phyloP scores from a whole-genome alignment of 2,888 invertebrate species.

The Dynastes hyllus region DNA sequence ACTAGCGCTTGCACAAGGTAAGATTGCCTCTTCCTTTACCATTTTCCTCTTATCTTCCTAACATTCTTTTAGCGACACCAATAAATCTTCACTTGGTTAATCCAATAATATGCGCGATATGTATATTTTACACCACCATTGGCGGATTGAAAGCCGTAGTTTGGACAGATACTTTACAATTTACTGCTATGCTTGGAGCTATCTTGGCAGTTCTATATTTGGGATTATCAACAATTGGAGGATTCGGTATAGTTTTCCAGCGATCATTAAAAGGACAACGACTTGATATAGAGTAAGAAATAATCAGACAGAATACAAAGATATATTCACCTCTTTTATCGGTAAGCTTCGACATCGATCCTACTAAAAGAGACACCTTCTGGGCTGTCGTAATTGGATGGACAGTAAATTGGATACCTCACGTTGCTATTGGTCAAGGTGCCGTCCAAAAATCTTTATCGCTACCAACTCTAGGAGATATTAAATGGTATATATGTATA shows the following conservation, averaged over 20 bases:
- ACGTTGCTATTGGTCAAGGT: constrained; percentile 75
- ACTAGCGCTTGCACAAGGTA: constrained; percentile 80
- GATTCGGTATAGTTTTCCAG: constrained; percentile 75
- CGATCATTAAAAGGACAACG: constrained; percentile 75
- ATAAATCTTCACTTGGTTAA: constrained; percentile 73
- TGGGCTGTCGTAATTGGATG: constrained; percentile 76
- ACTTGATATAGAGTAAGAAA: constrained; percentile 70
- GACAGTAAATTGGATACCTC: constrained; percentile 72
- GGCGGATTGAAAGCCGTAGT: constrained; percentile 79
- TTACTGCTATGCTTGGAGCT: constrained; percentile 73
- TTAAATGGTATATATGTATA: constrained; percentile 68
- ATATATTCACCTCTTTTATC: not conserved
- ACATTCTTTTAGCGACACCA: constrained; percentile 76
- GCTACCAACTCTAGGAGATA: constrained; percentile 74
- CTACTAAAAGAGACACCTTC: constrained; percentile 77
- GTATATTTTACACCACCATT: constrained; percentile 83
- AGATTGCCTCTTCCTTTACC: no score
- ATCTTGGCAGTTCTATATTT: constrained; percentile 73
- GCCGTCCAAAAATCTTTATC: constrained; percentile 78
- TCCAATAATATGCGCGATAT: constrained; percentile 79
- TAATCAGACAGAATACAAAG: not conserved
- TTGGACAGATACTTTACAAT: constrained; percentile 75
- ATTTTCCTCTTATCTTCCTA: no score
- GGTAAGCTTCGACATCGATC: constrained; percentile 76
- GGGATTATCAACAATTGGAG: constrained; percentile 73